These are phyloP conservation scores for Carabus problematicus DNA, from an alignment of 2,888 invertebrate species.

Conservation along the genomic window DNA sequence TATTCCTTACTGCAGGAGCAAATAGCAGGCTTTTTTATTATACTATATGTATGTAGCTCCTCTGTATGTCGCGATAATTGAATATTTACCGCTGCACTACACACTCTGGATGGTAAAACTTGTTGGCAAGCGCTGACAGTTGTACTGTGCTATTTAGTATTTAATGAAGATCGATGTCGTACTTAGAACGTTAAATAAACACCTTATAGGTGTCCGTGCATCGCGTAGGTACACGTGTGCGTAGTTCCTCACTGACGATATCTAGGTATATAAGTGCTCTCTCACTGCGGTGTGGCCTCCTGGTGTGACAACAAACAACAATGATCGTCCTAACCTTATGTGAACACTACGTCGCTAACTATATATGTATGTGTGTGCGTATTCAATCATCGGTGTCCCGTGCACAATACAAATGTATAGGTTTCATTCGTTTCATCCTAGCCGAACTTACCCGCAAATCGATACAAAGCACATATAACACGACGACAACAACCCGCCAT, in stretches of 20 bases:
- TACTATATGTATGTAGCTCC: too few species aligned
- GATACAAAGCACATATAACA: constrained; percentile 37
- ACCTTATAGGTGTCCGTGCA: constrained; percentile 19
- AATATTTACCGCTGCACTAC: too few species aligned
- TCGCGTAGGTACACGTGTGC: constrained; percentile 3
- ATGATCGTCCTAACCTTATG: constrained; percentile 13
- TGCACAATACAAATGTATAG: constrained; percentile 30
- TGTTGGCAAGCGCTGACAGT: constrained; percentile 1
- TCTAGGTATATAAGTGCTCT: neutral
- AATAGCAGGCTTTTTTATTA: too few species aligned
- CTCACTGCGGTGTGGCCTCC: neutral
- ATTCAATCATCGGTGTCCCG: constrained; percentile 26
- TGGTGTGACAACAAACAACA: constrained; percentile 25
- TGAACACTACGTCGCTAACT: neutral
- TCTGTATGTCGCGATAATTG: too few species aligned
- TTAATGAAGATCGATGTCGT: constrained; percentile 29
- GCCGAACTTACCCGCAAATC: constrained; percentile 31
- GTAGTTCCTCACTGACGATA: constrained; percentile 16
- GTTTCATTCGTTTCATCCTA: constrained; percentile 36
- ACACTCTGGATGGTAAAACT: neutral
- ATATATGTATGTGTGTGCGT: constrained; percentile 10
- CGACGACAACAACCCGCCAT: neutral
- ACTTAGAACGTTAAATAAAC: constrained; percentile 36
- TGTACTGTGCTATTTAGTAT: constrained; percentile 2
- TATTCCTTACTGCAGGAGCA: too few species aligned